Evolutionary conservation across 2,113 vertebrate species (phyloP), one percentile per base, ranked within the genome.

Genomic region (Sturnus vulgaris): DNA sequence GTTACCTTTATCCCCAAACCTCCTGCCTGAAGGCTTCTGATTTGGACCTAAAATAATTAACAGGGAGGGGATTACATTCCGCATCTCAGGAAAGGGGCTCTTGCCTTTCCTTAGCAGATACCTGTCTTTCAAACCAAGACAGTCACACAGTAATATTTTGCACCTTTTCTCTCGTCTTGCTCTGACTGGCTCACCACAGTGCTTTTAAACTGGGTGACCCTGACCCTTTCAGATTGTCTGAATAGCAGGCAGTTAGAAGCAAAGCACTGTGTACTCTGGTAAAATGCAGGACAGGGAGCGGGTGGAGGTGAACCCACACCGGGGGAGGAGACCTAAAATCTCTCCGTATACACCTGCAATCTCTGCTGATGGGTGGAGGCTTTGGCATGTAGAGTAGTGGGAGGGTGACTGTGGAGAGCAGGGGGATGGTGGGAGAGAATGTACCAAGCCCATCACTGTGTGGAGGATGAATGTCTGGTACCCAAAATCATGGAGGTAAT

Each of bases 231-330:
- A 59, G 10, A 7, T 44, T 23, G 46, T 21, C 37, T 30, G 50
- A 40, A n/a, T 8, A 61, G 31, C 22, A 66, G 28, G 13, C 12
- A 76, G 12, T 12, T 40, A 33, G 47, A 33, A 70, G 30, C 11
- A 60, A 56, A 86, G 17, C 8, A 5, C 64, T 47, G 15, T 17
- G 21, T 73, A 4, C 55, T 60, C 39, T 56, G 46, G 15, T 64
- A 53, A 39, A 64, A 65, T 60, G 10, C 6, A 28, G 31, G 33
- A 21, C 37, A 35, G 15, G 11, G 10, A 33, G 28, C 1, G 0
- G 3, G 4, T 63, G 6, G 2, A 3, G 7, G 2, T 16, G 14
- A 39, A 10, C 19, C 5, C 57, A 27, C 0, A 4, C n/a, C 31
- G 50, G 71, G 71, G 52, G 22, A 69, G 55, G 35, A 27, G 3